These are phyloP conservation scores for Siniperca undulata DNA, from an alignment of 2,797 vertebrate species.

Conservation along the genomic window DNA sequence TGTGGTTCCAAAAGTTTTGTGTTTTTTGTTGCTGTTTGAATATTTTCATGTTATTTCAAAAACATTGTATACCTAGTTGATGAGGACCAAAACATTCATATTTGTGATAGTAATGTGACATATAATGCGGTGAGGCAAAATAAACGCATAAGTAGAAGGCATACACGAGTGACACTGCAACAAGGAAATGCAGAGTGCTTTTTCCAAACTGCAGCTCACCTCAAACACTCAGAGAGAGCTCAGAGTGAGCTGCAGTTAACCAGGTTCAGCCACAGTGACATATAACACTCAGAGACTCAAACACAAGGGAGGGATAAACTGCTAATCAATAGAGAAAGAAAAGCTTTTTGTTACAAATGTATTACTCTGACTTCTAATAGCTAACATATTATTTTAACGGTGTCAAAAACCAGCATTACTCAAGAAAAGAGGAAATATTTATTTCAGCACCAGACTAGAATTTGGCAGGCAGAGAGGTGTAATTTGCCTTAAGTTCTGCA, in stretches of 20 bases:
- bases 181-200: background rate
- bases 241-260: constrained; percentile 23
- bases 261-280: constrained; percentile 7
- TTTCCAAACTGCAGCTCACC: background rate
- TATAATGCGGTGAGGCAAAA: background rate
- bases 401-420: constrained; percentile 43
- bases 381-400: constrained; percentile 13
- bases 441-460: constrained; percentile 20
- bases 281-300: constrained; percentile 8
- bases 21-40: background rate
- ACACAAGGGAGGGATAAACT: constrained; percentile 46
- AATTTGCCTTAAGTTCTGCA: constrained; percentile 58
- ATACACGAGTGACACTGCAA: background rate
- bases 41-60: background rate
- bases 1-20: background rate
- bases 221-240: constrained; percentile 5
- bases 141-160: background rate
- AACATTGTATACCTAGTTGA: too few relatives aligned
- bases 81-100: background rate
- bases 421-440: constrained; percentile 27
- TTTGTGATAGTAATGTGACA: background rate
- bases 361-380: constrained; percentile 31
- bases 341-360: constrained; percentile 26
- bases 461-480: constrained; percentile 48
- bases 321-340: constrained; percentile 36